Percentiles rank a stretch among this genome's conserved stretches.
phyloP scores from a whole-genome alignment of 1,140 invertebrate genomes.

The Camponotus floridanus region DNA sequence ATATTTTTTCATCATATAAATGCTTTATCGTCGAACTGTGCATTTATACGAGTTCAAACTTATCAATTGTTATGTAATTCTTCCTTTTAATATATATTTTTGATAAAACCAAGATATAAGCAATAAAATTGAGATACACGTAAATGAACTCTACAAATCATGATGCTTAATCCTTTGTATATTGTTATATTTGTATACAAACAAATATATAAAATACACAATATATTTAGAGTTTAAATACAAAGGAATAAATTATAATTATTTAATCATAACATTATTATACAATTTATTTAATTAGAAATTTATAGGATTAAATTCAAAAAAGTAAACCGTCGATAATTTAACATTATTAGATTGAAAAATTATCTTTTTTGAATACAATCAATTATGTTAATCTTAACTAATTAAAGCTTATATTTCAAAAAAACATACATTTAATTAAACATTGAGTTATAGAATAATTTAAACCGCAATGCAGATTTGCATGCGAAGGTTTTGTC shows the following conservation, averaged over 20 bases:
- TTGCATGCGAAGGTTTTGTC: conserved; percentile 69
- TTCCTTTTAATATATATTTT: neutral
- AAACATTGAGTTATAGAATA: conserved; percentile 65
- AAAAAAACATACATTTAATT: conserved; percentile 42
- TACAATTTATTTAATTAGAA: neutral
- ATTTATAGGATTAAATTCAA: neutral
- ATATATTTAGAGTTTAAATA: too few species aligned
- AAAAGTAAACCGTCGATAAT: neutral
- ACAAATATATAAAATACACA: too few species aligned
- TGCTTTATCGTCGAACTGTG: conserved; percentile 39
- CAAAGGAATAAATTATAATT: neutral
- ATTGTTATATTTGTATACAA: too few species aligned
- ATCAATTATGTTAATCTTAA: conserved; percentile 47
- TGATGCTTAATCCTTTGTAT: too few species aligned
- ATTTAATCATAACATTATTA: conserved; percentile 4
- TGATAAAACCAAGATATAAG: neutral
- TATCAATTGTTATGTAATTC: conserved; percentile 67
- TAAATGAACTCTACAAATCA: too few species aligned
- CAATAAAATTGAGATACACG: too few species aligned
- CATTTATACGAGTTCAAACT: conserved; percentile 63
- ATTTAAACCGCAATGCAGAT: conserved; percentile 79
- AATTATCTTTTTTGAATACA: conserved; percentile 51
- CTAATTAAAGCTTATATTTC: conserved; percentile 48
- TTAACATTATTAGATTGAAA: conserved; percentile 30
- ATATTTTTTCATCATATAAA: neutral